Conservation (phyloP, 2,113 vertebrate genomes). For the Salvelinus namaycush region DNA sequence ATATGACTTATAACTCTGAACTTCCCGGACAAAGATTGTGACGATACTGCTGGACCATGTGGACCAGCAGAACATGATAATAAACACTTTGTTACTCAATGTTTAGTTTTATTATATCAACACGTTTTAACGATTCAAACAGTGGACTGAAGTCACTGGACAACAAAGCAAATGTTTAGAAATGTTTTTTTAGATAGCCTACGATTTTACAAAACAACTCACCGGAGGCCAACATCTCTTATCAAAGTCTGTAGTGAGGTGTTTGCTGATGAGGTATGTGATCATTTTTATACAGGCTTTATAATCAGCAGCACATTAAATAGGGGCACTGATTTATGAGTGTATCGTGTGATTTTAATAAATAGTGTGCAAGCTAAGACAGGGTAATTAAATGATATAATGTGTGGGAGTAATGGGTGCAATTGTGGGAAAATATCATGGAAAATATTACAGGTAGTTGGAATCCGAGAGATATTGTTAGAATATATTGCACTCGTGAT, state of each 20-base stretch:
- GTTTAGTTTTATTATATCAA: slow-evolving; percentile 9
- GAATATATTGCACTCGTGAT: slow-evolving; percentile 73
- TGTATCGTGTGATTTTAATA: slow-evolving; percentile 57
- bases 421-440: slow-evolving; percentile 79
- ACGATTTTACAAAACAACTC: background rate
- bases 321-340: slow-evolving; percentile 36
- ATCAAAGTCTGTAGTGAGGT: slow-evolving; percentile 41
- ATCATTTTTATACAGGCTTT: slow-evolving; percentile 40
- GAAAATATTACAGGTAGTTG: slow-evolving; percentile 84
- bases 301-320: slow-evolving; percentile 57
- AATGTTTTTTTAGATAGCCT: slow-evolving; percentile 8
- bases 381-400: slow-evolving; percentile 64
- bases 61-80: slow-evolving; percentile 22
- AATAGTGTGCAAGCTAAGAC: slow-evolving; percentile 62
- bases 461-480: slow-evolving; percentile 74
- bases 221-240: slow-evolving; percentile 26
- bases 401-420: slow-evolving; percentile 65
- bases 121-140: slow-evolving; percentile 32
- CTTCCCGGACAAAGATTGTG: background rate
- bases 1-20: background rate
- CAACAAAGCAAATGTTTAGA: slow-evolving; percentile 13
- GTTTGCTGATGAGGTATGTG: slow-evolving; percentile 45
- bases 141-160: background rate
- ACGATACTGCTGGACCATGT: background rate
- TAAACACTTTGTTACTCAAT: slow-evolving; percentile 27